A percentile compares a stretch with the other conserved stretches of the same genome.
These are phyloP conservation scores for Gibbula magus DNA, from an alignment of 2,888 invertebrate species.

Conservation along the genomic window DNA sequence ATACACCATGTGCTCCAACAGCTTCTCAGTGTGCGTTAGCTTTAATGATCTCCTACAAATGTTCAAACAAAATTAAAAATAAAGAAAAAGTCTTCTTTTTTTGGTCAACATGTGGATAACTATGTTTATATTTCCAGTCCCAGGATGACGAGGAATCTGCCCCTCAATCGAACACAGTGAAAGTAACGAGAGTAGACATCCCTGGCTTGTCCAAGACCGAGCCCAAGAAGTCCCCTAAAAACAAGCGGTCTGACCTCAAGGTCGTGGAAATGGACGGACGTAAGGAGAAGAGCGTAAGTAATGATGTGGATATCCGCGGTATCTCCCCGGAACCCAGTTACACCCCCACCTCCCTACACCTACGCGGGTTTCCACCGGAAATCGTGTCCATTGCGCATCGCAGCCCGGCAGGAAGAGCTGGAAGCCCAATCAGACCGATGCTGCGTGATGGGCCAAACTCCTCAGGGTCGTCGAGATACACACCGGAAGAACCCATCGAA, in stretches of 20 bases:
- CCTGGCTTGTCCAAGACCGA: constrained; percentile 1
- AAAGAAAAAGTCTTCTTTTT: too few species aligned
- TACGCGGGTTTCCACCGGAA: not conserved
- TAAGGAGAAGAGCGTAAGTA: not conserved
- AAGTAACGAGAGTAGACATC: constrained; percentile 34
- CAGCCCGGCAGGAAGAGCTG: not conserved
- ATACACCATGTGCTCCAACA: too few species aligned
- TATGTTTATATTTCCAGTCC: not conserved
- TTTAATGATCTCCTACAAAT: too few species aligned
- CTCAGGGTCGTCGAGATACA: not conserved
- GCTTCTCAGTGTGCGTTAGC: too few species aligned
- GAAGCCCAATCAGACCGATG: not conserved
- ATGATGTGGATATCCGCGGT: not conserved
- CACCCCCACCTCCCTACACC: not conserved
- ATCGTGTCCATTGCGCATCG: not conserved
- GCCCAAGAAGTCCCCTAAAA: not conserved
- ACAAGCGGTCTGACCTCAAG: not conserved
- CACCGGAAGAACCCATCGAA: not conserved
- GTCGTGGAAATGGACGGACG: not conserved
- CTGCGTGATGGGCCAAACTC: not conserved
- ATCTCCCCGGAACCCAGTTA: not conserved
- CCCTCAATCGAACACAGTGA: constrained; percentile 26
- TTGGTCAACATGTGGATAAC: too few species aligned
- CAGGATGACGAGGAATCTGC: constrained; percentile 20
- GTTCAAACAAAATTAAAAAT: too few species aligned